phyloP scores from a whole-genome alignment of 2,797 vertebrate genomes.

The Silurus aristotelis region DNA sequence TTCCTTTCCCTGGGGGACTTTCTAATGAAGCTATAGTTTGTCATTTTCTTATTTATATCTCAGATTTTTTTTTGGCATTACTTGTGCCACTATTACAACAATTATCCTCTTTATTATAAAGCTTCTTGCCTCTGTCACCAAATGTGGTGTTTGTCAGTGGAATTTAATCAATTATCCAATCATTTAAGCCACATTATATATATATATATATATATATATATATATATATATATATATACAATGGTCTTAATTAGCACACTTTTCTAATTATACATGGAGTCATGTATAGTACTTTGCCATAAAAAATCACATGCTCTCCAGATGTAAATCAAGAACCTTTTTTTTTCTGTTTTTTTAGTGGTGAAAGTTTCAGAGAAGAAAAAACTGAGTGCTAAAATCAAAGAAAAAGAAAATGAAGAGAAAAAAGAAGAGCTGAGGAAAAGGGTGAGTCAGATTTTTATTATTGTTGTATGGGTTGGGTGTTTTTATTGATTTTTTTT shows the following conservation, averaged over 20 bases:
- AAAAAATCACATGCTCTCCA: neutral
- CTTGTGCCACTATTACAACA: neutral
- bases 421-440: conserved; percentile 81
- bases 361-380: conserved; percentile 92
- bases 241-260: neutral
- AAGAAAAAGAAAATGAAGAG: conserved; percentile 90
- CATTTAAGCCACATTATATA: neutral
- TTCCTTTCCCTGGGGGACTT: neutral
- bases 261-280: neutral
- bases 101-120: neutral
- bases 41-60: no score
- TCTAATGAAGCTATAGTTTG: neutral
- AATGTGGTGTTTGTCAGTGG: no score
- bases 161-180: neutral
- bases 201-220: no score
- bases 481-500: neutral
- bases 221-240: no score
- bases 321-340: neutral
- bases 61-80: neutral
- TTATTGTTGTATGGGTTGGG: neutral
- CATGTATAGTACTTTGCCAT: no score
- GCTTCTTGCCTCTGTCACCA: neutral
- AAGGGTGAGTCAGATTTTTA: conserved; percentile 67
- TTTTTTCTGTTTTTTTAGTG: conserved; percentile 66
- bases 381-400: conserved; percentile 92